Conservation (phyloP, 2,888 invertebrate species). For the Zeuzera pyrina region DNA sequence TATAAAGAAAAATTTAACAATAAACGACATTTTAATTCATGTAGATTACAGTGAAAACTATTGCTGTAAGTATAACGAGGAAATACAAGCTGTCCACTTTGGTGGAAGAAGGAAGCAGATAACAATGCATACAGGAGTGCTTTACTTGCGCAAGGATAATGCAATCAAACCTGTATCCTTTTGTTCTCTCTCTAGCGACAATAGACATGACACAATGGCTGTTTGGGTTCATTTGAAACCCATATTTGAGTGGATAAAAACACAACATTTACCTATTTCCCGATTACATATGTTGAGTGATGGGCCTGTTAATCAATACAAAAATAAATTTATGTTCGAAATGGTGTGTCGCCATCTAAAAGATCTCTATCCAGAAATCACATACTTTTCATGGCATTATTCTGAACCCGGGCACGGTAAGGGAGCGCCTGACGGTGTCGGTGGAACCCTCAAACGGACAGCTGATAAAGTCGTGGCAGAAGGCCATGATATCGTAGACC, state of each 20-base stretch:
- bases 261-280: too few relatives aligned
- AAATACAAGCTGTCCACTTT: too few relatives aligned
- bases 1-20: too few relatives aligned
- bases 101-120: too few relatives aligned
- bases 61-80: too few relatives aligned
- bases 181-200: conserved; percentile 12
- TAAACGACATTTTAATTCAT: too few relatives aligned
- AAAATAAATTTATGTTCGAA: conserved; percentile 16
- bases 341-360: conserved; percentile 15
- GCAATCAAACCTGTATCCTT: conserved; percentile 9
- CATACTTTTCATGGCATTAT: conserved; percentile 26
- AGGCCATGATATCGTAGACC: conserved; percentile 16
- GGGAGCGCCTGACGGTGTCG: conserved; percentile 34
- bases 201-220: conserved; percentile 12
- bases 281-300: too few relatives aligned
- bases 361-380: conserved; percentile 9
- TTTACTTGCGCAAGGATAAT: conserved; percentile 11
- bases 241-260: too few relatives aligned
- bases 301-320: conserved; percentile 13
- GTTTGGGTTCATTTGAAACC: conserved; percentile 12
- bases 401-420: conserved; percentile 34
- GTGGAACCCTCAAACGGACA: conserved; percentile 28
- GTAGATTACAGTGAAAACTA: too few relatives aligned
- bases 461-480: conserved; percentile 21
- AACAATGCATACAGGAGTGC: conserved; percentile 13